Percentiles rank a stretch among this genome's conserved stretches.
Evolutionary conservation across 2,113 vertebrate genomes (phyloP).

Genomic region (Albula goreensis): DNA sequence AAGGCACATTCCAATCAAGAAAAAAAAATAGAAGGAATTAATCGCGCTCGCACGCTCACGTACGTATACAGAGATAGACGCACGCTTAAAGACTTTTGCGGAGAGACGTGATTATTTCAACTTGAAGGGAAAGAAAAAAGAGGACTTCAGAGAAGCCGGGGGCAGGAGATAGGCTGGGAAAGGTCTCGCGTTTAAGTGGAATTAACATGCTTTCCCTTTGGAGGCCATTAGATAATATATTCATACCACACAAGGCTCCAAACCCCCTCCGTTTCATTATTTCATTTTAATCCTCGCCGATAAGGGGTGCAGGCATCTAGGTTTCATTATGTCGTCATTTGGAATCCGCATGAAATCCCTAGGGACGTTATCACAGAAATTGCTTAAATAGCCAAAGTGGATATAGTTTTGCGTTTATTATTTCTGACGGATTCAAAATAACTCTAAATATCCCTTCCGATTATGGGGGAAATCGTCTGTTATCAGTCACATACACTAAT

Average conservation of each 20-base stretch:
- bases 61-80: constrained; percentile 62
- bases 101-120: constrained; percentile 58
- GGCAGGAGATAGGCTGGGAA: constrained; percentile 70
- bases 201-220: constrained; percentile 69
- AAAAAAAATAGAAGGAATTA: constrained; percentile 50
- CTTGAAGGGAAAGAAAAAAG: constrained; percentile 47
- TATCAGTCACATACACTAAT: constrained; percentile 69
- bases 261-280: constrained; percentile 69
- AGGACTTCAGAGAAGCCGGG: constrained; percentile 61
- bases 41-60: constrained; percentile 55
- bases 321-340: constrained; percentile 75
- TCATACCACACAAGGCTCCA: constrained; percentile 75
- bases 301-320: constrained; percentile 60
- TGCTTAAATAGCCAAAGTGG: constrained; percentile 73
- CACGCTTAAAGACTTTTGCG: constrained; percentile 63
- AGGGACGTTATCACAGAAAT: constrained; percentile 66
- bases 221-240: constrained; percentile 75
- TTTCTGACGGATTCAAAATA: constrained; percentile 71
- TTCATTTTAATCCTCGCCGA: constrained; percentile 72
- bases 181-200: constrained; percentile 68
- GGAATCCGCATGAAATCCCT: constrained; percentile 66
- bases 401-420: constrained; percentile 71
- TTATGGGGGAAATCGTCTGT: constrained; percentile 50
- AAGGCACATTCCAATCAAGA: constrained; percentile 56
- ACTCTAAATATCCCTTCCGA: constrained; percentile 62